Evolutionary conservation across 2,888 invertebrate species (phyloP).

Genomic region (Idaea dimidiata): DNA sequence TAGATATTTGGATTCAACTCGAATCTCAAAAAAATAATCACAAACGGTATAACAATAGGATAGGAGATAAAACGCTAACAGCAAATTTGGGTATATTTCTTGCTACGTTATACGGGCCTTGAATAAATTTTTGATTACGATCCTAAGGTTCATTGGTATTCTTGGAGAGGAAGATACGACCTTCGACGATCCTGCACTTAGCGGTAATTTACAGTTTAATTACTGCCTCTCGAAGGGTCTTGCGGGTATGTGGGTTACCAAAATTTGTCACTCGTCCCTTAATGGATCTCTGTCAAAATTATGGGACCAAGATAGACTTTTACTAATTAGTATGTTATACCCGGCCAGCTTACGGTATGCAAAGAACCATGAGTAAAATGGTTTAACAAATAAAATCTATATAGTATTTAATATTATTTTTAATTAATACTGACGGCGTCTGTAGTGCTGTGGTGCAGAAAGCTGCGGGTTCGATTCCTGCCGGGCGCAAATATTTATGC

Average conservation of each 20-base stretch:
- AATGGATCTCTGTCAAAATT: constrained; percentile 23
- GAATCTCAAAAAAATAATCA: constrained; percentile 15
- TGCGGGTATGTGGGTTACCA: constrained; percentile 33
- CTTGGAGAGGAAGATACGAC: constrained; percentile 61
- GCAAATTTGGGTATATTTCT: constrained; percentile 35
- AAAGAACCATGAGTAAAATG: neutral
- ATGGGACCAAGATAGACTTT: constrained; percentile 9
- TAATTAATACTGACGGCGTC: too few species aligned
- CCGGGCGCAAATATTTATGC: too few species aligned
- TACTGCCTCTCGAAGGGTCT: constrained; percentile 52
- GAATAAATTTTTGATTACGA: constrained; percentile 65
- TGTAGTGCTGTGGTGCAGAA: too few species aligned
- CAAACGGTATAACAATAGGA: constrained; percentile 12
- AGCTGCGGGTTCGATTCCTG: too few species aligned
- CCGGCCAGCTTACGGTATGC: neutral
- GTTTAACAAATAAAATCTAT: neutral
- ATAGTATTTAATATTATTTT: too few species aligned
- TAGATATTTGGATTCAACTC: constrained; percentile 9
- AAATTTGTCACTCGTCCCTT: constrained; percentile 40
- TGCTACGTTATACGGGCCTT: constrained; percentile 29
- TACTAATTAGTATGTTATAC: constrained; percentile 12
- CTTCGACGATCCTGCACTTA: constrained; percentile 69
- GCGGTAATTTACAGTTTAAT: constrained; percentile 76
- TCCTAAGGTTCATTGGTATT: constrained; percentile 65
- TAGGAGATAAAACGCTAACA: constrained; percentile 18